Evolutionary conservation across 2,888 invertebrate genomes (phyloP).

Genomic region (Crioceris asparagi): DNA sequence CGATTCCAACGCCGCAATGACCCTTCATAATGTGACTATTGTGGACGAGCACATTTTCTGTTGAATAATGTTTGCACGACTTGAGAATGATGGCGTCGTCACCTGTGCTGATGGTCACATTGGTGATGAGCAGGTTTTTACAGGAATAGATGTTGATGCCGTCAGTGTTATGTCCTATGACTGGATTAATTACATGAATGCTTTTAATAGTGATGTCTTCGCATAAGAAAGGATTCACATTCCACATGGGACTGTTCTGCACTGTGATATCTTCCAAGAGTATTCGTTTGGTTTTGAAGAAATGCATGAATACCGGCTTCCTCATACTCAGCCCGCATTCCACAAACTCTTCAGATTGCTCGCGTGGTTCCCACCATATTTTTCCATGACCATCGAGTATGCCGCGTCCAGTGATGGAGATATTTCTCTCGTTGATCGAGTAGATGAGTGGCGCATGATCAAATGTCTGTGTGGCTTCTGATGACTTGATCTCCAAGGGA

Average conservation of each 20-base stretch:
- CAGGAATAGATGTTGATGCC: not conserved
- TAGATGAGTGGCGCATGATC: not conserved
- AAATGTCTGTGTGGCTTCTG: not conserved
- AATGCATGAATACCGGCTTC: not conserved
- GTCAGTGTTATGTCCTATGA: not conserved
- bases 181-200: not conserved
- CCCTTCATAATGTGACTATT: not conserved
- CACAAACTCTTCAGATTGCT: no score
- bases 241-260: slow-evolving; percentile 1
- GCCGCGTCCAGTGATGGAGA: not conserved
- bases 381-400: not conserved
- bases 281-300: not conserved
- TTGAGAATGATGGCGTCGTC: not conserved
- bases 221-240: not conserved
- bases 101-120: not conserved
- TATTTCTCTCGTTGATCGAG: not conserved
- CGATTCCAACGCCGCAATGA: not conserved
- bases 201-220: not conserved
- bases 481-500: not conserved
- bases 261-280: not conserved
- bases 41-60: not conserved
- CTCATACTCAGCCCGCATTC: no score
- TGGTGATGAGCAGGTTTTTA: not conserved
- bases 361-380: not conserved
- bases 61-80: not conserved